These are phyloP conservation scores for Stichodactyla mertensii DNA, from an alignment of 64 coral and sea anemone species.

Conservation along the genomic window DNA sequence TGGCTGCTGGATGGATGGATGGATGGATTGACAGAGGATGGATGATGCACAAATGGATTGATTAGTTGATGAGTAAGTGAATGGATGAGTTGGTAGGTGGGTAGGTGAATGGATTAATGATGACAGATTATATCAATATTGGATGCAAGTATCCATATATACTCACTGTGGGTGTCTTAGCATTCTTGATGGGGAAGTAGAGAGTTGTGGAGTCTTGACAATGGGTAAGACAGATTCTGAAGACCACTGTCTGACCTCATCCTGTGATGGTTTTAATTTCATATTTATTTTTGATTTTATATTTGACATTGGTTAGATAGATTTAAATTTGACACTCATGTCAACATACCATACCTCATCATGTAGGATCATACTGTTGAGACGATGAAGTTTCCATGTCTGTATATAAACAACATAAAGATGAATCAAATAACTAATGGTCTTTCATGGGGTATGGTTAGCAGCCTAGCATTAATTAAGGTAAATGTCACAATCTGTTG, in stretches of 20 bases:
- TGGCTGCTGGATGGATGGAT: not conserved
- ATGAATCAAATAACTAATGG: not conserved
- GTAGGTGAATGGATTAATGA: not conserved
- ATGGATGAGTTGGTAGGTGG: too few species aligned
- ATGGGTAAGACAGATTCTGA: conserved; percentile 73
- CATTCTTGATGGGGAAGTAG: conserved; percentile 23
- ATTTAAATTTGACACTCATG: not conserved
- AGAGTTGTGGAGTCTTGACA: conserved; percentile 53
- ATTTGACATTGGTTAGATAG: not conserved
- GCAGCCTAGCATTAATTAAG: too few species aligned
- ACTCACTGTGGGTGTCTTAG: conserved; percentile 50
- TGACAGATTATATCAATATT: not conserved
- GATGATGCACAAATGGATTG: not conserved
- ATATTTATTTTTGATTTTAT: not conserved
- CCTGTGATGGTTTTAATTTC: conserved; percentile 30
- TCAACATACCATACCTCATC: conserved; percentile 57
- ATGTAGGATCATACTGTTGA: conserved; percentile 74
- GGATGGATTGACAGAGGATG: not conserved
- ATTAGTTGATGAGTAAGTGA: not conserved
- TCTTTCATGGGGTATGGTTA: too few species aligned
- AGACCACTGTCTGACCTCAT: conserved; percentile 81
- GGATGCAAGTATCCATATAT: not conserved
- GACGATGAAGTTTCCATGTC: conserved; percentile 79
- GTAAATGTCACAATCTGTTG: too few species aligned
- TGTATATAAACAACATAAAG: not conserved